Base-by-base conservation (phyloP, 1,140 invertebrate species). In the Lanistes nyassanus region DNA sequence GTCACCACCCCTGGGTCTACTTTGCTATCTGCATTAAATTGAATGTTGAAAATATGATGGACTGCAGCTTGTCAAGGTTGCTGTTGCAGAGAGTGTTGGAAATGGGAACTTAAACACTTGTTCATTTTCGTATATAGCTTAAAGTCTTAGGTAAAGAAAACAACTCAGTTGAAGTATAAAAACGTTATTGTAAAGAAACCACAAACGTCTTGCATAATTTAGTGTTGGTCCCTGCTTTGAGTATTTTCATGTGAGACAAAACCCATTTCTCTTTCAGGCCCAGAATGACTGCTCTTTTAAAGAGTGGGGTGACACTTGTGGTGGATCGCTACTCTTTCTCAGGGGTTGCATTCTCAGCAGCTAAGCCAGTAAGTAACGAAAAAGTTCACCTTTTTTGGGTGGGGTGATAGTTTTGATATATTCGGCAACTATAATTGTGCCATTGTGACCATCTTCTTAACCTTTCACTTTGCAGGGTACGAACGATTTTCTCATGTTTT, bases 261-360 rank as follows among this genome's bases (percentile, higher is more conserved):
- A n/a, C 39, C 53, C n/a, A 51, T 58, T 9, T 67, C 29, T 75
- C 51, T 84, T 84, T n/a, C 77, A 88, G 87, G 58, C 79, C 82
- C 47, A 72, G 79, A 81, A 94, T 98, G 64, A 90, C 91, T 39
- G 86, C 92, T 55, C 84, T 91, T 23, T 85, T 99, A 16, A 79
- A 92, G 37, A 82, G 89, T 36, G 97, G 97, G 19, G 92, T 90
- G 3, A 96, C 93, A 19, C 77, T 99, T 7, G 91, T 99, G 75
- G 91, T 98, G 0, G 97, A 99, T 88, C 92, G 97, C 84, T 98
- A 97, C 90, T 93, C 95, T 2, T 97, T 92, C 87, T 97, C 95
- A 37, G 96, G 96, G 64, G 93, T 96, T 55, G 95, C 95, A 3
- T 98, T 94, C 88, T 94, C 95, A 42, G 91, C 93, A 75, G 93